These are phyloP conservation scores for Meleagris gallopavo DNA, from an alignment of 2,113 vertebrate genomes.

Conservation along the genomic window DNA sequence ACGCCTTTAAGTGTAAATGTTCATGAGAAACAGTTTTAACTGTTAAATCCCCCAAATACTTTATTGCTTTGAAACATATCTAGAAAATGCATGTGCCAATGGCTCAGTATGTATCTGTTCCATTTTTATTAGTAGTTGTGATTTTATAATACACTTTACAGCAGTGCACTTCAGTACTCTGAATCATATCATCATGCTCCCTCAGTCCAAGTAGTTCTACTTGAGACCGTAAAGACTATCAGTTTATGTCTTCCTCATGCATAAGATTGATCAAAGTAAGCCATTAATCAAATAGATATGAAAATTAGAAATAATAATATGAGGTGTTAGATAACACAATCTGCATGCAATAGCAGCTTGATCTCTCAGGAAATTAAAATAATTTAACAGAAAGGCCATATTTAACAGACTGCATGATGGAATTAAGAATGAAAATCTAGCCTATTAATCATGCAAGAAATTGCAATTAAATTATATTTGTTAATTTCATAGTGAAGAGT, in stretches of 20 bases:
- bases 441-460: constrained; percentile 76
- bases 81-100: neutral
- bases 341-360: constrained; percentile 67
- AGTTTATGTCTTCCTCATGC: constrained; percentile 46
- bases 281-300: constrained; percentile 73
- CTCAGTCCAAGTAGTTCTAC: constrained; percentile 1
- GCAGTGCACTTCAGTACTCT: neutral
- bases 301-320: constrained; percentile 74
- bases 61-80: neutral
- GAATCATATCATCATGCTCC: neutral
- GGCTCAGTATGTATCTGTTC: neutral
- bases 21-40: neutral
- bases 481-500: constrained; percentile 63
- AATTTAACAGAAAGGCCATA: constrained; percentile 70
- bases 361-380: constrained; percentile 79
- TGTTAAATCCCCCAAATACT: neutral
- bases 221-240: constrained; percentile 40
- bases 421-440: constrained; percentile 74
- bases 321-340: constrained; percentile 69
- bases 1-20: neutral
- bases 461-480: constrained; percentile 69
- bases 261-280: constrained; percentile 70
- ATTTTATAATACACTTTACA: neutral
- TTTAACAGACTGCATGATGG: constrained; percentile 67
- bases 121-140: neutral